Base-by-base conservation (phyloP, 2,888 invertebrate genomes). In the Lissocephala sabroskyi region DNA sequence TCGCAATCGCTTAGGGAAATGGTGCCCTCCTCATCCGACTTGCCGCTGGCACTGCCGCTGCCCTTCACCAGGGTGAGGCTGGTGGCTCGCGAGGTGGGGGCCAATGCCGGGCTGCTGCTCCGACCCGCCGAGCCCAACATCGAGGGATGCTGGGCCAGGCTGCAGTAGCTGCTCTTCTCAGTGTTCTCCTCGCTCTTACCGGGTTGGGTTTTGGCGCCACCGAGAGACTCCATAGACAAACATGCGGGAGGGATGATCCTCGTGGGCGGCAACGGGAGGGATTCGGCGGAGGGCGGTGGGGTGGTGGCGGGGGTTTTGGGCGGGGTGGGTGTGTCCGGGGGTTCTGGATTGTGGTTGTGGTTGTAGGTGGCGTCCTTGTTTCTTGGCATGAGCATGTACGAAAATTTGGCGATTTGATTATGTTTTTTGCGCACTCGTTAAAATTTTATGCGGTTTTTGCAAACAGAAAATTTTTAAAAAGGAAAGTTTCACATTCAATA, bases 391-490 rank as follows among this genome's bases (percentile, higher is more conserved):
- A 52, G 45, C 47, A 62, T 51, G 52, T 56, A 70, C 62, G 47
- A 53, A 26, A 65, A 74, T 53, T 68, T 54, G 43, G 65, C 52
- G 40, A 43, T 33, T 5, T n/a, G 14, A 30, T 45, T 32, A 37
- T 26, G 36, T 43, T 44, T 26, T 37, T 39, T 30, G 18, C 35
- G 33, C 49, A 58, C 44, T 49, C 26, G 45, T n/a, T 16, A 9
- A 40, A 41, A 58, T 59, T 57, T 65, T 67, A 61, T 52, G 59
- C 47, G 26, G 52, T 56, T 48, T 63, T 59, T 46, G 56, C 54
- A 40, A 68, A 74, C 74, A 63, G 66, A 64, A 63, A 74, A 71
- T 71, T 74, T 74, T 56, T 60, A 45, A 13, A 58, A 60, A 56
- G 36, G 49, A 51, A 55, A 45, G 42, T 56, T 53, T 63, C 59